Evolutionary conservation across 2,113 vertebrate genomes (phyloP).

Genomic region (Myocastor coypus): DNA sequence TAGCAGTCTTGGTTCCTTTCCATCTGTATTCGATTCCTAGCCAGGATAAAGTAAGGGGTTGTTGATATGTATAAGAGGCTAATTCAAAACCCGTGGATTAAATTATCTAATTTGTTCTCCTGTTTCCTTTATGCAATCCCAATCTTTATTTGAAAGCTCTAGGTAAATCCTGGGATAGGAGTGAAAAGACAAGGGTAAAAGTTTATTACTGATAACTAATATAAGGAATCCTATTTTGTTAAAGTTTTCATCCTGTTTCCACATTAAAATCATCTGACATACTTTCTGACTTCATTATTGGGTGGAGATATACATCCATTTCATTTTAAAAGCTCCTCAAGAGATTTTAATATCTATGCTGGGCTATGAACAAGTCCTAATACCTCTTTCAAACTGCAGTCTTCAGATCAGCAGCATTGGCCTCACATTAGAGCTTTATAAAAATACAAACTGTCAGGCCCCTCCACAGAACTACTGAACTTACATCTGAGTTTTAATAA

Average conservation of each 20-base stretch:
- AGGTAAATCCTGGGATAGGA: not conserved
- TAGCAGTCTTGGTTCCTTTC: not conserved
- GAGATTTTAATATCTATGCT: not conserved
- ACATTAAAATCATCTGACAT: not conserved
- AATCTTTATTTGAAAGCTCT: not conserved
- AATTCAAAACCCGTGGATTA: not conserved
- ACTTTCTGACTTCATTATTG: not conserved
- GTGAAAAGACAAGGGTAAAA: not conserved
- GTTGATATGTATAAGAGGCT: not conserved
- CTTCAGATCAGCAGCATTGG: not conserved
- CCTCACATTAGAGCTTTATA: not conserved
- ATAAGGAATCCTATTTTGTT: slow-evolving; percentile 17
- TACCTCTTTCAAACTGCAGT: not conserved
- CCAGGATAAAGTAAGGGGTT: not conserved
- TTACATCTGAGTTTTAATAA: not conserved
- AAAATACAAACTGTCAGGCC: slow-evolving; percentile 2
- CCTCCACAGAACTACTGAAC: not conserved
- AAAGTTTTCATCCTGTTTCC: not conserved
- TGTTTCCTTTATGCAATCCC: not conserved
- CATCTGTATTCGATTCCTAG: not conserved
- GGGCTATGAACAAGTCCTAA: not conserved
- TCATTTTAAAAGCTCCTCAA: not conserved
- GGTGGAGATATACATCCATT: not conserved
- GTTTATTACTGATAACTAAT: not conserved
- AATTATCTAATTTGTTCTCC: not conserved